Conservation (phyloP, 1,140 invertebrate genomes). For the Spodoptera litura region DNA sequence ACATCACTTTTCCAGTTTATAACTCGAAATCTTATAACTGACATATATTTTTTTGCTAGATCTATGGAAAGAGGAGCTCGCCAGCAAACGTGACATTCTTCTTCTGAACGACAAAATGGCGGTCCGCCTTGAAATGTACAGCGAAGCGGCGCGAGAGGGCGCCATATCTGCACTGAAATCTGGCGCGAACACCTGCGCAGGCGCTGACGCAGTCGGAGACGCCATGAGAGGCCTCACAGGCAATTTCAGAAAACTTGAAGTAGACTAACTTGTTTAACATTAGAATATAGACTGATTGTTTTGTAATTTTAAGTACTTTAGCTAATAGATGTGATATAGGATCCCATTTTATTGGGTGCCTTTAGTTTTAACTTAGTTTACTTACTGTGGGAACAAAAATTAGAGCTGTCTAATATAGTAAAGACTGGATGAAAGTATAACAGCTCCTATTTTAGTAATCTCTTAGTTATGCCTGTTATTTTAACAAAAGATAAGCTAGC, state of each 20-base stretch:
- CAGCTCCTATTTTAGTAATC: no score
- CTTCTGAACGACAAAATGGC: conserved; percentile 88
- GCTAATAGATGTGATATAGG: conserved; percentile 36
- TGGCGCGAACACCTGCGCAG: conserved; percentile 84
- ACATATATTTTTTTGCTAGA: conserved; percentile 75
- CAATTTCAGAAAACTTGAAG: conserved; percentile 92
- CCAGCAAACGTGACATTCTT: conserved; percentile 85
- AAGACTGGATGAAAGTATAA: no score
- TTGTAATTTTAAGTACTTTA: conserved; percentile 35
- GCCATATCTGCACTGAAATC: conserved; percentile 89
- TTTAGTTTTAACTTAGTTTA: no score
- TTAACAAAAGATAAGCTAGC: no score
- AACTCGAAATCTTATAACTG: background rate
- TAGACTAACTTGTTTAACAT: conserved; percentile 84
- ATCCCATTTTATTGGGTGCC: background rate
- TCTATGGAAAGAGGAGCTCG: conserved; percentile 89
- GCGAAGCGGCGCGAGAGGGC: conserved; percentile 89
- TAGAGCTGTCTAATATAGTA: no score
- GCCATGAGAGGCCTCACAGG: conserved; percentile 90
- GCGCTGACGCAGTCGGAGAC: conserved; percentile 85
- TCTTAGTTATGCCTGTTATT: no score
- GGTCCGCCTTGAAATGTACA: conserved; percentile 88
- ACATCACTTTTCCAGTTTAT: no score
- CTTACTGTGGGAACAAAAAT: no score
- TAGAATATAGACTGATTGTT: conserved; percentile 48